A percentile compares a stretch with the other conserved stretches of the same genome.
phyloP scores from a whole-genome alignment of 2,888 invertebrate genomes.

The Phyllotreta cruciferae region DNA sequence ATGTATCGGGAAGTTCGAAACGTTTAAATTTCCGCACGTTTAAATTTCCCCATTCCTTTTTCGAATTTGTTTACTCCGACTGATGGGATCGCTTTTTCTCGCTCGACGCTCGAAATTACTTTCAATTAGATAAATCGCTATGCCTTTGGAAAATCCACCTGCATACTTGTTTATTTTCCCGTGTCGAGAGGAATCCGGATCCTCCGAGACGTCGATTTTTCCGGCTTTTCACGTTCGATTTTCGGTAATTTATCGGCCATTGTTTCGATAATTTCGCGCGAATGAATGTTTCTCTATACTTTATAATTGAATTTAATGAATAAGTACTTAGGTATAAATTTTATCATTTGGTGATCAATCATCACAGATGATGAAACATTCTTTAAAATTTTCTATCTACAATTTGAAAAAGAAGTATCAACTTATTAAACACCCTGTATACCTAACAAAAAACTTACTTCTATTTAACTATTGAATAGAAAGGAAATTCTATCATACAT shows the following conservation, averaged over 20 bases:
- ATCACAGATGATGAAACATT: no score
- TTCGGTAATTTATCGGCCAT: conserved; percentile 11
- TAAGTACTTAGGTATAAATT: no score
- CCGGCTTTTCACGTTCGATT: conserved; percentile 6
- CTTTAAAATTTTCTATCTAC: no score
- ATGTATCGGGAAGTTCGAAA: conserved; percentile 46
- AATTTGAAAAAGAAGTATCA: no score
- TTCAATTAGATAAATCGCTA: conserved; percentile 39
- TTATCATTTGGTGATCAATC: no score
- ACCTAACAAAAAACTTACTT: no score
- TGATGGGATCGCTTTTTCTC: conserved; percentile 44
- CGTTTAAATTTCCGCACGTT: conserved; percentile 35
- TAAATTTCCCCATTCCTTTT: conserved; percentile 35
- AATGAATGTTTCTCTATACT: no score
- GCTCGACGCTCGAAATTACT: conserved; percentile 30
- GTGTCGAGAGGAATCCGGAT: conserved; percentile 10
- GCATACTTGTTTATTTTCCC: conserved; percentile 6
- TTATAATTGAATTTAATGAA: no score
- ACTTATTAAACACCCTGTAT: no score
- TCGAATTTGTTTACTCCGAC: conserved; percentile 45
- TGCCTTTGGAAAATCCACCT: conserved; percentile 14
- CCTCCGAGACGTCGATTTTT: conserved; percentile 7
- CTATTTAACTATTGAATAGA: no score
- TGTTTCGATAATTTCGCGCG: conserved; percentile 9
- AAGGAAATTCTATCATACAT: no score